Evolutionary conservation across 2,888 invertebrate species (phyloP), one percentile per base, ranked within the genome.

Genomic region (Eilema griseolum): DNA sequence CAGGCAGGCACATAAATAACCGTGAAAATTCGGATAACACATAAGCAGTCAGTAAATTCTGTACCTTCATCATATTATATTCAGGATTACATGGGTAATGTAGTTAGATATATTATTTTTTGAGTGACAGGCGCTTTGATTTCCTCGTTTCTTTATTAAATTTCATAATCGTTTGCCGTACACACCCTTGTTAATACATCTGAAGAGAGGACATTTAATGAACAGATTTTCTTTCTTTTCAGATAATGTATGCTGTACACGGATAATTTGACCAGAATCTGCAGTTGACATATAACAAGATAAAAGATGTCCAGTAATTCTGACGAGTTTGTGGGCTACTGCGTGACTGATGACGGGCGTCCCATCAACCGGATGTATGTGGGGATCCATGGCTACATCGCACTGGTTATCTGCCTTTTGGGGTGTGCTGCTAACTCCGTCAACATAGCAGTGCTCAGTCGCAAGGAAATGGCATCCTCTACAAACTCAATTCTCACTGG

Each of bases 401-500:
- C 98, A 73, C 95, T 99, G 60, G 92, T 98, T 61, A 98, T 99
- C 68, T 99, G 99, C 90, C 93, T 98, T 37, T 97, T 99, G 85
- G 99, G 99, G 61, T 98, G 98, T 62, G 96, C 98, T 41, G 98
- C 98, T 64, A 99, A 99, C 89, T 96, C 97, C 8, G 96, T 99
- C 80, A 99, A 99, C 91, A 98, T 99, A 74, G 97, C 98, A 69
- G 98, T 99, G 16, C 96, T 99, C 63, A 98, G 98, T 11, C 96
- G 98, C 10, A 97, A 97, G 62, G 98, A 99, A 89, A 99, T 99
- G 98, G 95, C 96, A 57, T 98, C 98, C 33, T 98, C 99, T 0
- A 99, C 99, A 7, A 99, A 99, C 92, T 97, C 98, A 66, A 98
- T 99, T 67, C 96, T 99, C n/a, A 98, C 98, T 0, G 98, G 98